Evolutionary conservation across 2,113 vertebrate species (phyloP).

Genomic region (Butorides virescens): DNA sequence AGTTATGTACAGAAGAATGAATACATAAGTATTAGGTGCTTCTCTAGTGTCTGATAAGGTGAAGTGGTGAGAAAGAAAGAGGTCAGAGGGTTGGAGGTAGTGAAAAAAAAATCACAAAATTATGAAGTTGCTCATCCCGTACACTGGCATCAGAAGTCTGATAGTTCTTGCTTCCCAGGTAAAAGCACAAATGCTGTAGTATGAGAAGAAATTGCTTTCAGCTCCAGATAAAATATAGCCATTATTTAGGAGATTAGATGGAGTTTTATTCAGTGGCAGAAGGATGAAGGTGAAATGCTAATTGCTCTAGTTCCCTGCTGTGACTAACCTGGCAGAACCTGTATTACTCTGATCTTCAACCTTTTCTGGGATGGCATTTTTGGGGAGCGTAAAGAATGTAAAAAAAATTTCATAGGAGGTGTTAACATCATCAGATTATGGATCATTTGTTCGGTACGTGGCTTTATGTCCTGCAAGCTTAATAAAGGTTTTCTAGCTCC

Average conservation of each 20-base stretch:
- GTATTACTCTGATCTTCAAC: background rate
- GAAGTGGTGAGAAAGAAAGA: background rate
- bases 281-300: background rate
- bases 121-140: background rate
- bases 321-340: constrained; percentile 5
- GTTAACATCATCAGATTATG: background rate
- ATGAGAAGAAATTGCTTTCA: background rate
- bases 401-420: background rate
- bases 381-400: background rate
- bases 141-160: background rate
- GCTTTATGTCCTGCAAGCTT: background rate
- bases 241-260: background rate
- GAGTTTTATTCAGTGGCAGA: background rate
- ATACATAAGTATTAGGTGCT: background rate
- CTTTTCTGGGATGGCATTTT: constrained; percentile 3
- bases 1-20: background rate
- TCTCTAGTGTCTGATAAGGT: background rate
- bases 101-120: background rate
- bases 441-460: background rate
- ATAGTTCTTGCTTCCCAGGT: background rate
- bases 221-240: background rate
- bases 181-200: background rate
- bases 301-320: background rate
- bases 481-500: background rate
- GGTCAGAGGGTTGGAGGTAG: background rate